phyloP scores from a whole-genome alignment of 2,797 vertebrate species.

The Tapirus indicus region DNA sequence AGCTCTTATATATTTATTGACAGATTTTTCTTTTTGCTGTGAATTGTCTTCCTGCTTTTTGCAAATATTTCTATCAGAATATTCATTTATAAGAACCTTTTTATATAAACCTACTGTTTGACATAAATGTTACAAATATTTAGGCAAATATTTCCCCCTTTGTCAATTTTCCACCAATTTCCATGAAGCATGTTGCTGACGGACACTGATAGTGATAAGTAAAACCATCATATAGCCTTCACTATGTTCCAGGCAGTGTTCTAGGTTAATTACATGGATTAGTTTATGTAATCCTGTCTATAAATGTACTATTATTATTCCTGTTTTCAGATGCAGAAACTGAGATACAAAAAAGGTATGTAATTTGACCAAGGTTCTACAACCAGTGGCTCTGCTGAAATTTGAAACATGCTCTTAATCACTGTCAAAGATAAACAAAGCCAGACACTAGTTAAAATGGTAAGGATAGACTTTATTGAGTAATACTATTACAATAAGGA shows the following conservation, averaged over 20 bases:
- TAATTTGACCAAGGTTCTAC: background rate
- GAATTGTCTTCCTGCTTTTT: background rate
- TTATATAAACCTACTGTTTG: background rate
- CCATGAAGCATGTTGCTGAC: background rate
- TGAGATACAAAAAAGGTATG: background rate
- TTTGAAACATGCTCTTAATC: conserved; percentile 5
- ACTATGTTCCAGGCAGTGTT: background rate
- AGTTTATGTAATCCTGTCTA: background rate
- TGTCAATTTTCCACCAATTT: background rate
- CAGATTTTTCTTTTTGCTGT: background rate
- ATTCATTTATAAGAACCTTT: background rate
- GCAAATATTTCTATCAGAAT: background rate
- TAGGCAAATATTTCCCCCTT: background rate
- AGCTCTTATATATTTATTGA: background rate
- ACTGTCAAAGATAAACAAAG: background rate
- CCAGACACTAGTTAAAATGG: background rate
- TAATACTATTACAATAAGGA: background rate
- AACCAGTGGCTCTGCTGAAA: background rate
- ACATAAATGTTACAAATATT: background rate
- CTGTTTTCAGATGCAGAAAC: background rate
- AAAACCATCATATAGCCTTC: background rate
- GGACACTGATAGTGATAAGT: background rate
- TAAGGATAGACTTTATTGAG: background rate
- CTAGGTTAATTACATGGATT: background rate
- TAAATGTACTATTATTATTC: background rate